Conservation (phyloP, 2,113 vertebrate genomes). For the Aleadryas rufinucha region DNA sequence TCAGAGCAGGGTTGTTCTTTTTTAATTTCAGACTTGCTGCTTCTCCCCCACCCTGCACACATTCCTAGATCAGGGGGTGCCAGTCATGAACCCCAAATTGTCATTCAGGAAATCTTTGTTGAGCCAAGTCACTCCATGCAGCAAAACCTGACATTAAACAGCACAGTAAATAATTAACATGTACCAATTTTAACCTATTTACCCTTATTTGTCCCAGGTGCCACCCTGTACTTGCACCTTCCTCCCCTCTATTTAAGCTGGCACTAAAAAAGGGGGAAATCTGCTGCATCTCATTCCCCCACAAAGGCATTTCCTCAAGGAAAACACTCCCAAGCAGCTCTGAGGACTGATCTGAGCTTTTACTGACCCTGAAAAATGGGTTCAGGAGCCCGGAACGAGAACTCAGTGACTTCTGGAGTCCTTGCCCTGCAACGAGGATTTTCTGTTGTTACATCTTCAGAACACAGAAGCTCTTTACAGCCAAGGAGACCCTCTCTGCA, state of each 20-base stretch:
- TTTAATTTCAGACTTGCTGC: background rate
- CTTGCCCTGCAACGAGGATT: background rate
- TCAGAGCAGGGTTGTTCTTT: background rate
- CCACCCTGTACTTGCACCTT: background rate
- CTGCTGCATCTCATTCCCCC: background rate
- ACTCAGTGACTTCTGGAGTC: background rate
- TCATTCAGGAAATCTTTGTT: background rate
- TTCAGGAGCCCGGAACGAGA: background rate
- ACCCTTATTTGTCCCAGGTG: background rate
- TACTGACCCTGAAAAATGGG: background rate
- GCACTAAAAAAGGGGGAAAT: background rate
- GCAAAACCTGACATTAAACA: background rate
- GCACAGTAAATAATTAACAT: background rate
- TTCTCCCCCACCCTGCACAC: background rate
- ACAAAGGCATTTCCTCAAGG: background rate
- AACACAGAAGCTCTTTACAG: background rate
- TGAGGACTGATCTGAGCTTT: background rate
- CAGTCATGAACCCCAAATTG: background rate
- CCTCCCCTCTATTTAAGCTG: background rate
- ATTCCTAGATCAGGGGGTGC: background rate
- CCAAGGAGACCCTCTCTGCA: background rate
- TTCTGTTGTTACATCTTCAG: background rate
- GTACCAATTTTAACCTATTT: fast-evolving
- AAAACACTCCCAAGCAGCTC: background rate
- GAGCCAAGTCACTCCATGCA: background rate